phyloP scores from a whole-genome alignment of 37 sponge, comb jelly and placozoan genomes.

The Mnemiopsis leidyi region DNA sequence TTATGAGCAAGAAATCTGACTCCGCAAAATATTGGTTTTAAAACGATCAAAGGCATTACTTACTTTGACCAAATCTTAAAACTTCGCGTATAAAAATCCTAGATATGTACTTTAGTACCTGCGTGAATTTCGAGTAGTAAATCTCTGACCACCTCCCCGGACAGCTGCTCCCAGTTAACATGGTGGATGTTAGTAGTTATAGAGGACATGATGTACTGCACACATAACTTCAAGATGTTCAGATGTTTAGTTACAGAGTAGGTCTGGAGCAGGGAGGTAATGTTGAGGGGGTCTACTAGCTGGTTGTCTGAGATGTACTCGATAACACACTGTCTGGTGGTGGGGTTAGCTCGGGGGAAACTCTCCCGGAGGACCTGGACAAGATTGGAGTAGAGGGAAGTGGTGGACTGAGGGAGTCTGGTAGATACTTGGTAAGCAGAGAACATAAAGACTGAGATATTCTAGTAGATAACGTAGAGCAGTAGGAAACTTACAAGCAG shows the following conservation, averaged over 20 bases:
- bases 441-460: too few species aligned
- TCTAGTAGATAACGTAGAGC: too few species aligned
- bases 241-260: neutral
- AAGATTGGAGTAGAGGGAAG: neutral
- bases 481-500: too few species aligned
- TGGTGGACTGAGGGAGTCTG: neutral
- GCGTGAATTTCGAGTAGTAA: neutral
- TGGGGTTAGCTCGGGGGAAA: neutral
- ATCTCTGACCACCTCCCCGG: neutral
- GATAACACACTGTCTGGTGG: neutral
- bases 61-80: too few species aligned
- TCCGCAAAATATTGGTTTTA: neutral
- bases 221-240: neutral
- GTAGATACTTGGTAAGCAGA: neutral
- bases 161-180: neutral
- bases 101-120: too few species aligned
- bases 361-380: neutral
- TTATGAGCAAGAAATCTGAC: neutral
- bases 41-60: too few species aligned
- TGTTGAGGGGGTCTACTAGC: neutral
- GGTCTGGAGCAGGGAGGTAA: conserved; percentile 13
- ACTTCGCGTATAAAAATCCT: too few species aligned
- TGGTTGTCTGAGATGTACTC: conserved; percentile 33
- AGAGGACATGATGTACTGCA: neutral
- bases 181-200: conserved; percentile 7